Conservation (phyloP, 2,113 vertebrate species). For the Protomyctophum bolini region DNA sequence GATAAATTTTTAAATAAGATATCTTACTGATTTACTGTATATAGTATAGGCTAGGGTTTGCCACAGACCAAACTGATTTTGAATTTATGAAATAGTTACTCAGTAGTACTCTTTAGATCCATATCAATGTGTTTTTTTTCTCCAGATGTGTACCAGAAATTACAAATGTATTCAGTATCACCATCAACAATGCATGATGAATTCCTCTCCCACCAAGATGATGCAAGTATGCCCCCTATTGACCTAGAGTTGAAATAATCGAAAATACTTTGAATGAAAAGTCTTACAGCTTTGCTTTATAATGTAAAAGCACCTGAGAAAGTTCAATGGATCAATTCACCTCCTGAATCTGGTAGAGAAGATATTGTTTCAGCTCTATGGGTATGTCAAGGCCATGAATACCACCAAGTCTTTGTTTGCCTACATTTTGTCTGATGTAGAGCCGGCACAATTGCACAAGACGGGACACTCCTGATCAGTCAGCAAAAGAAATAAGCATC, state of each 20-base stretch:
- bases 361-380: constrained; percentile 80
- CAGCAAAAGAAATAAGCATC: constrained; percentile 25
- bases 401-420: constrained; percentile 75
- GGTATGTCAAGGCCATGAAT: constrained; percentile 80
- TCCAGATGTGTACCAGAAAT: not conserved
- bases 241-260: constrained; percentile 3
- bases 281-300: not conserved
- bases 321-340: not conserved
- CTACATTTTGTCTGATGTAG: constrained; percentile 81
- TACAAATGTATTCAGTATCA: not conserved
- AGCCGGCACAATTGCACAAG: constrained; percentile 86
- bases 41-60: too few species aligned
- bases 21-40: too few species aligned
- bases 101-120: not conserved
- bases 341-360: constrained; percentile 71
- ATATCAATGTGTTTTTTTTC: not conserved
- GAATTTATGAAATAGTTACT: not conserved
- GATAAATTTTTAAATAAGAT: too few species aligned
- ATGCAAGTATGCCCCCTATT: constrained; percentile 61
- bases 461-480: constrained; percentile 73
- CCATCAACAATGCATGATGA: not conserved
- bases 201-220: constrained; percentile 5
- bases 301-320: not conserved
- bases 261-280: not conserved
- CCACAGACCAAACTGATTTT: not conserved